Evolutionary conservation across 2,888 invertebrate species (phyloP).

Genomic region (Arge pagana): DNA sequence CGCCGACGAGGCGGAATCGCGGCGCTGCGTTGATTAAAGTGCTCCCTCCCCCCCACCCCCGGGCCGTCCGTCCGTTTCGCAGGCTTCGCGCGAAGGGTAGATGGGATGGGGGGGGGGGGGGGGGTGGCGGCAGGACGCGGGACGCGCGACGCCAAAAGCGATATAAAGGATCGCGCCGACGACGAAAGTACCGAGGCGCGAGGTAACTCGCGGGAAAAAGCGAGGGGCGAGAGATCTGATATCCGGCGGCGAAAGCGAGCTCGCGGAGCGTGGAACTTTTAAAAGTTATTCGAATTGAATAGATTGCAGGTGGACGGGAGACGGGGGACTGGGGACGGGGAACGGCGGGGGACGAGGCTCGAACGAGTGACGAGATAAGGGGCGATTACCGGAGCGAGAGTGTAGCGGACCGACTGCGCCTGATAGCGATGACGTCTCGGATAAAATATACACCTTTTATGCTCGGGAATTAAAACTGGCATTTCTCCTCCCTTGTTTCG

Average conservation of each 20-base stretch:
- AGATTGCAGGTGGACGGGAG: conserved; percentile 32
- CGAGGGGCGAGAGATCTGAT: conserved; percentile 31
- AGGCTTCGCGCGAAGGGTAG: conserved; percentile 1
- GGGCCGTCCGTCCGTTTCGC: too few relatives aligned
- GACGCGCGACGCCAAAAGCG: neutral
- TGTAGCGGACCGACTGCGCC: conserved; percentile 30
- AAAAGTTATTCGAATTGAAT: conserved; percentile 52
- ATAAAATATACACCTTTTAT: conserved; percentile 41
- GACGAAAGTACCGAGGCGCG: conserved; percentile 16
- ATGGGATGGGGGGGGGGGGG: conserved; percentile 13
- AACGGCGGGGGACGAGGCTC: conserved; percentile 4
- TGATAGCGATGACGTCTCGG: conserved; percentile 43
- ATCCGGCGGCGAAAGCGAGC: conserved; percentile 25
- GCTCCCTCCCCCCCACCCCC: too few relatives aligned
- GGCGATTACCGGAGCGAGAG: conserved; percentile 35
- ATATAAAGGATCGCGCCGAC: conserved; percentile 3
- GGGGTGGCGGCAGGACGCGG: conserved; percentile 11
- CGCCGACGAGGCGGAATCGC: too few relatives aligned
- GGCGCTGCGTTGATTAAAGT: too few relatives aligned
- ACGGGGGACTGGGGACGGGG: conserved; percentile 9
- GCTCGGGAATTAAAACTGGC: conserved; percentile 42
- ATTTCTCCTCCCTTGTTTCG: conserved; percentile 29
- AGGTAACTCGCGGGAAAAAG: conserved; percentile 11
- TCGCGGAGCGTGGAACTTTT: conserved; percentile 35
- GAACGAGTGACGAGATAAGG: conserved; percentile 39